Evolutionary conservation across 2,888 invertebrate genomes (phyloP), one percentile per base, ranked within the genome.

Genomic region (Sturmia bella): DNA sequence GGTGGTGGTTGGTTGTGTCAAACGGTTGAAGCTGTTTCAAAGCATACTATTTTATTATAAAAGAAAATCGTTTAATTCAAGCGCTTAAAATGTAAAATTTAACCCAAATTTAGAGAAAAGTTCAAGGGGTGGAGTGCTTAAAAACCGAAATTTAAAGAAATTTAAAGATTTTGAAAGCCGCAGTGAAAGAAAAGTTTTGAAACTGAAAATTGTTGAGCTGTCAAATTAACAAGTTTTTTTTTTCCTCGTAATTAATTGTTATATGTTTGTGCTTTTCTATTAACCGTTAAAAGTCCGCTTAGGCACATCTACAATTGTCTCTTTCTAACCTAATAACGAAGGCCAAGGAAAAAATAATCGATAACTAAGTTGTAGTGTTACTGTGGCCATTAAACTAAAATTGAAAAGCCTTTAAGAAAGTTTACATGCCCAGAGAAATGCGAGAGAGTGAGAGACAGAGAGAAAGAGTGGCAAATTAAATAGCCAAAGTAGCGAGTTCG

Each of bases 301-400:
- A 48, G n/a, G 5, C 32, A 1, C 15, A 0, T 3, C 6, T 73
- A 77, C n/a, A 61, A 54, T 56, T 39, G 56, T 72, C 80, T 52
- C 61, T 68, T 68, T 81, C 63, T 63, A 54, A 17, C 66, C 21
- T 45, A 39, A 63, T 32, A 78, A 57, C 56, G 74, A 82, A 82
- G 82, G 82, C 78, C 82, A 82, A 82, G 82, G 82, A 82, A 78
- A 78, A 73, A 56, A 82, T 73, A 82, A 82, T 82, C 82, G 78
- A 82, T 82, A 82, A 82, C 82, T 59, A 9, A 69, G 74, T 78
- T 82, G 74, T 74, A 78, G 78, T 77, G 78, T 78, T 78, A 78
- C 69, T 69, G 50, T 70, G 69, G 48, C 69, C 48, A 61, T 56
- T 57, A 57, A 50, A 32, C 37, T 17, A 21, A 41, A 48, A 32